phyloP scores from a whole-genome alignment of 2,888 invertebrate species.

The Liopterus haemorrhoidalis region DNA sequence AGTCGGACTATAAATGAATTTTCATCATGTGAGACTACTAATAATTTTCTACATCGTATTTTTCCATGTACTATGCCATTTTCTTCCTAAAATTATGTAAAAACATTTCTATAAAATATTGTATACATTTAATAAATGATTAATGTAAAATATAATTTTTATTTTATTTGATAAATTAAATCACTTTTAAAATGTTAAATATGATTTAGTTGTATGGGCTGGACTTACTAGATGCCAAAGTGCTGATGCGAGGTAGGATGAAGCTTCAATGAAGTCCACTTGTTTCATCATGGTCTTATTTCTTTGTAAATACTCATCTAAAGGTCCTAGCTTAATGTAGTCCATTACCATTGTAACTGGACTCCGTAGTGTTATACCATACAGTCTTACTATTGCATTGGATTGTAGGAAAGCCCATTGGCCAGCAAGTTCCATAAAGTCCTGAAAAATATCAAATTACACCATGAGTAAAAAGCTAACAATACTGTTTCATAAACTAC shows the following conservation, averaged over 20 bases:
- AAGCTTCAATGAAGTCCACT: slow-evolving; percentile 74
- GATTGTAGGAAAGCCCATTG: slow-evolving; percentile 75
- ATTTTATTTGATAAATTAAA: slow-evolving; percentile 17
- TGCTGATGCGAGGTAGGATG: slow-evolving; percentile 75
- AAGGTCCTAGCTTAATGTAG: slow-evolving; percentile 69
- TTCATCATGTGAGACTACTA: slow-evolving; percentile 69
- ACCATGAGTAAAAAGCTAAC: too few relatives aligned
- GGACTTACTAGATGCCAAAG: slow-evolving; percentile 74
- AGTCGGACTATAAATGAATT: slow-evolving; percentile 71
- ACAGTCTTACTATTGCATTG: slow-evolving; percentile 67
- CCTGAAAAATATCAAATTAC: too few relatives aligned
- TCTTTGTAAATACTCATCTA: slow-evolving; percentile 64
- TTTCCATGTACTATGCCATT: slow-evolving; percentile 77
- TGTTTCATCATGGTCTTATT: slow-evolving; percentile 50
- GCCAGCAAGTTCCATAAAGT: slow-evolving; percentile 70
- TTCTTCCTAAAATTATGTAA: slow-evolving; percentile 64
- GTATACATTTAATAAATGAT: slow-evolving; percentile 19
- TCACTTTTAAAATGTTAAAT: not conserved
- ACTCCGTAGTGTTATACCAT: slow-evolving; percentile 69
- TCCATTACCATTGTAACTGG: slow-evolving; percentile 79
- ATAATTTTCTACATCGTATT: slow-evolving; percentile 73
- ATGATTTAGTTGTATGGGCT: too few relatives aligned
- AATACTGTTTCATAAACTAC: too few relatives aligned
- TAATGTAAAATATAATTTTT: not conserved
- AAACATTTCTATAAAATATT: too few relatives aligned